phyloP scores from a whole-genome alignment of 2,113 vertebrate species.

The Anguilla japonica region DNA sequence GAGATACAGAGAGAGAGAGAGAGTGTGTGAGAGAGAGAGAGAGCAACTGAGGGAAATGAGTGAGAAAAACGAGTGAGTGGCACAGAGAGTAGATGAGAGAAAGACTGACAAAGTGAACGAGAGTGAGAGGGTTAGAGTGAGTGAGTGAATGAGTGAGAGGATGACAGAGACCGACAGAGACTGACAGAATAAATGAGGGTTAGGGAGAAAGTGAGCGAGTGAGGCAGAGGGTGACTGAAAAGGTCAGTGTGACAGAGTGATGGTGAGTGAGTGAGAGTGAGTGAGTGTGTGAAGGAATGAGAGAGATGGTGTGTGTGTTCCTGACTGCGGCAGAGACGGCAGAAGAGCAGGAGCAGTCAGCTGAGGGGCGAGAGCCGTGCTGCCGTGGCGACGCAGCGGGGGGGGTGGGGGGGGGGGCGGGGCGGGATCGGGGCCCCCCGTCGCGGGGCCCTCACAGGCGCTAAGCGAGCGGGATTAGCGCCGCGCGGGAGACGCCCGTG shows the following conservation, averaged over 20 bases:
- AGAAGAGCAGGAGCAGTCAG: neutral
- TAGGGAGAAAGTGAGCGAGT: neutral
- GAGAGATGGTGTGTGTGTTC: no score
- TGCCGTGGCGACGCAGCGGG: neutral
- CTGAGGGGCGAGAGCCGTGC: neutral
- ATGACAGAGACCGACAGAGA: neutral
- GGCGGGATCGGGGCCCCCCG: neutral
- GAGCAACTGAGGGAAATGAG: neutral
- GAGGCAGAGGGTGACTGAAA: neutral
- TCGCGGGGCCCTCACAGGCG: neutral
- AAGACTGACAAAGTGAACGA: neutral
- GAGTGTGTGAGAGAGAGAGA: neutral
- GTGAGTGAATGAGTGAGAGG: neutral
- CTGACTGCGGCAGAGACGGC: neutral
- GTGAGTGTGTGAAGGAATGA: no score
- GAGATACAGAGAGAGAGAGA: slow-evolving; percentile 4
- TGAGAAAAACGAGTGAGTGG: no score
- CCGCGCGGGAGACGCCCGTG: neutral
- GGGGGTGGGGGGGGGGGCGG: neutral
- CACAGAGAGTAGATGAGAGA: neutral
- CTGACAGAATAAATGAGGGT: slow-evolving; percentile 9
- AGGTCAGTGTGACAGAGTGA: no score
- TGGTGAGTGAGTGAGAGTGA: neutral
- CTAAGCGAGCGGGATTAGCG: neutral
- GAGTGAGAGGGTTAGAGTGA: slow-evolving; percentile 18